Conservation (phyloP, 1,140 invertebrate genomes). For the Pentalonia nigronervosa region DNA sequence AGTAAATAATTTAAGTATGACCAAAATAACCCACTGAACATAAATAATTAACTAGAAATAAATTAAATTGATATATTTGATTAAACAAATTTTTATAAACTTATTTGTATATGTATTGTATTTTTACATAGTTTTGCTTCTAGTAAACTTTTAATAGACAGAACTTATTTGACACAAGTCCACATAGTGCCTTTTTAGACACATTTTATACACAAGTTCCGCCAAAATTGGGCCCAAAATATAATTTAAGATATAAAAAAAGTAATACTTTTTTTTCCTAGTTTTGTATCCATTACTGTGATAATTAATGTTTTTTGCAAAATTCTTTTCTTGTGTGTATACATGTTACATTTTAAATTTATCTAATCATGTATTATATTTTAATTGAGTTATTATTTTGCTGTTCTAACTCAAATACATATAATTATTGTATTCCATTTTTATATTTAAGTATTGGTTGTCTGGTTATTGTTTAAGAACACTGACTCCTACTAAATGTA, state of each 20-base stretch:
- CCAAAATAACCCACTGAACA: background rate
- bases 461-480: background rate
- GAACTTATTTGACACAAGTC: slow-evolving; percentile 18
- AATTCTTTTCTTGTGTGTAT: slow-evolving; percentile 15
- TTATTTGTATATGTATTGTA: slow-evolving; percentile 27
- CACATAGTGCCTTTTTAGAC: slow-evolving; percentile 47
- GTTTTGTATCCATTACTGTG: slow-evolving; percentile 56
- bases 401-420: slow-evolving; percentile 24
- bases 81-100: slow-evolving; percentile 15
- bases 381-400: background rate
- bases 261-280: background rate
- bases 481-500: background rate
- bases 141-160: slow-evolving; percentile 32
- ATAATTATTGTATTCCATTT: background rate
- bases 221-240: slow-evolving; percentile 15
- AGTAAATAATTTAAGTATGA: background rate
- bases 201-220: slow-evolving; percentile 42
- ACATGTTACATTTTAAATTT: background rate
- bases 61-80: slow-evolving; percentile 28
- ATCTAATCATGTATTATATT: slow-evolving; percentile 13
- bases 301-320: slow-evolving; percentile 48
- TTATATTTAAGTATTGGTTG: background rate
- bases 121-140: slow-evolving; percentile 47
- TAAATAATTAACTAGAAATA: background rate
- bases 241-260: slow-evolving; percentile 29